These are phyloP conservation scores for Dermolepida albohirtum DNA, from an alignment of 2,888 invertebrate genomes.

Conservation along the genomic window DNA sequence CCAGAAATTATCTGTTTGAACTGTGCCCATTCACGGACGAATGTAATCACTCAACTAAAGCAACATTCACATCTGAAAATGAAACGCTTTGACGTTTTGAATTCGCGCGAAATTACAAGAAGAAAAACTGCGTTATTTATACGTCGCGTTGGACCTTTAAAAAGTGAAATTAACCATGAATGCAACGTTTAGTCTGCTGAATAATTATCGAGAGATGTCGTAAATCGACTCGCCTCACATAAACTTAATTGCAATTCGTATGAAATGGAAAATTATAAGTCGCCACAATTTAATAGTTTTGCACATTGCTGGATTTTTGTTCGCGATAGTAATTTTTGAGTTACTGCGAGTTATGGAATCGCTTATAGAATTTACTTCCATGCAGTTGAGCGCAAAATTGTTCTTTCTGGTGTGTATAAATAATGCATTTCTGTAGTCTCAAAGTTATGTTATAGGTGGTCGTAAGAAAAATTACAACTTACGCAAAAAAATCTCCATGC, in stretches of 20 bases:
- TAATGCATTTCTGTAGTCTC: slow-evolving; percentile 1
- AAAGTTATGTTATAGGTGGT: not conserved
- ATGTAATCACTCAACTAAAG: no score
- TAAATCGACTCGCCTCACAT: not conserved
- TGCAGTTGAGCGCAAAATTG: slow-evolving; percentile 16
- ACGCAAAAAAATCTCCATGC: no score
- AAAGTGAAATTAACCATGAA: slow-evolving; percentile 2
- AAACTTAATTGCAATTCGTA: slow-evolving; percentile 12
- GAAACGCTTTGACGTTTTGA: no score
- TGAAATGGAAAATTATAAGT: slow-evolving; percentile 16
- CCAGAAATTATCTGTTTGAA: no score
- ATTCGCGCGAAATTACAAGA: no score
- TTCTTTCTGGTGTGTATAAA: slow-evolving; percentile 6
- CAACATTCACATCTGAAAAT: no score
- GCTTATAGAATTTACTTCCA: slow-evolving; percentile 21
- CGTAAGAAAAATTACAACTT: no score
- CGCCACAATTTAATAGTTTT: slow-evolving; percentile 30
- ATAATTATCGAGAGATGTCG: slow-evolving; percentile 5
- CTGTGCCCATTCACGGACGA: no score
- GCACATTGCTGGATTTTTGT: slow-evolving; percentile 35
- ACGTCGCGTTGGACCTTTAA: not conserved
- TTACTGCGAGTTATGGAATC: slow-evolving; percentile 4
- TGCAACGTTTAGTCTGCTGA: not conserved
- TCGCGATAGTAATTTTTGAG: slow-evolving; percentile 33
- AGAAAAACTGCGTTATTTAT: no score